Base-by-base conservation (phyloP, 92 coral and sea anemone genomes). In the Pocillopora grandis region DNA sequence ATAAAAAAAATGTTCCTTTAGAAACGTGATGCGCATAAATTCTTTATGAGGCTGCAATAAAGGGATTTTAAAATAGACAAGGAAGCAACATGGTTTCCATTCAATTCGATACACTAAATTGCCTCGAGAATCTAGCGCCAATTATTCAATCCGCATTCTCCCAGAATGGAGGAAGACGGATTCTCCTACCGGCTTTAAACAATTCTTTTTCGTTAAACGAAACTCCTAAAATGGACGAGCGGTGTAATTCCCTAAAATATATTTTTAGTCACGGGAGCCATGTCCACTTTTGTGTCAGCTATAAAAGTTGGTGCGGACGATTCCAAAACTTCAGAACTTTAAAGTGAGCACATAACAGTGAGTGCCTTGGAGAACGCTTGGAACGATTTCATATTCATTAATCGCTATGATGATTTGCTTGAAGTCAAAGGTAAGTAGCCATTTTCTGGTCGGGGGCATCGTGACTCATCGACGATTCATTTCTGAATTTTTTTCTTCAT, bases 161-260 rank as follows among this genome's bases (percentile, higher is more conserved):
- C 19, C 10, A 64, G 56, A 62, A 10, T 3, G 63, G 65, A 75
- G 52, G 65, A 75, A 79, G 86, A 83, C 74, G 86, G 31, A 48
- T 52, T 72, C 86, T 61, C 86, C 86, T 79, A 37, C 57, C 71
- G 15, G 37, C 12, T 14, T 16, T 12, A 5, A 14, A 55, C 62
- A 58, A 55, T 3, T 83, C 16, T 20, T 62, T 19, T 62, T 12
- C 27, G 58, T 62, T 64, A 61, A 55, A 62, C 64, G 16, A 63
- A 82, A 62, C 79, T 83, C 48, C 78, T 74, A 83, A 73, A 83
- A 73, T 83, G 80, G 63, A 83, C 63, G 33, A 21, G 1, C 18
- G 23, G 76, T 52, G 86, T 83, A 83, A 83, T 83, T 83, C 73
- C 56, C 80, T 83, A 83, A 73, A 83, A 61, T 62, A 62, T 10